Evolutionary conservation across 2,888 invertebrate genomes (phyloP).

Genomic region (Xanthia togata): DNA sequence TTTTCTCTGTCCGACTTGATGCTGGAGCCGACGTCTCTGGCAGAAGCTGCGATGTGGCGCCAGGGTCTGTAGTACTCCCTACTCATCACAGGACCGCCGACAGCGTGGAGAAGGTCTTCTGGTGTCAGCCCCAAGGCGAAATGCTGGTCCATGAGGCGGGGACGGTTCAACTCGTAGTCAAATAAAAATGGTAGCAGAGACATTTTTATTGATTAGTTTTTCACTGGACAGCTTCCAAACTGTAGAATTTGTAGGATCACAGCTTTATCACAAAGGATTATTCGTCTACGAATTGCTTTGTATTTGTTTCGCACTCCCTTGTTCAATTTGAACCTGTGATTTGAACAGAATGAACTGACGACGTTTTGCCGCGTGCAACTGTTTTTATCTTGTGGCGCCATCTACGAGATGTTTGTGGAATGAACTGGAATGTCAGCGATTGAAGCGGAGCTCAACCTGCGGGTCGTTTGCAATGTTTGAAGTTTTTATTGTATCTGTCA

Average conservation of each 20-base stretch:
- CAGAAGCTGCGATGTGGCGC: slow-evolving; percentile 80
- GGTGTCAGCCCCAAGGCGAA: slow-evolving; percentile 88
- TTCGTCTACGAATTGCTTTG: slow-evolving; percentile 28
- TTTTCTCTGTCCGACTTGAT: slow-evolving; percentile 87
- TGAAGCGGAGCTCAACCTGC: slow-evolving; percentile 65
- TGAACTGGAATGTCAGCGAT: slow-evolving; percentile 76
- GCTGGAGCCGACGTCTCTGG: slow-evolving; percentile 86
- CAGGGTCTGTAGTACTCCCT: slow-evolving; percentile 80
- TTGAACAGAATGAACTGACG: slow-evolving; percentile 68
- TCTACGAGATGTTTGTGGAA: slow-evolving; percentile 72
- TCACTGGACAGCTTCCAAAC: slow-evolving; percentile 29
- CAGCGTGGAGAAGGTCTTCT: slow-evolving; percentile 83
- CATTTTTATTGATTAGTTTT: slow-evolving; percentile 75
- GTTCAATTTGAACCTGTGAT: slow-evolving; percentile 68
- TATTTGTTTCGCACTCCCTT: slow-evolving; percentile 52
- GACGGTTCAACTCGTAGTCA: slow-evolving; percentile 78
- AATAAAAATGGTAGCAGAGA: slow-evolving; percentile 87
- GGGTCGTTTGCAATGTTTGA: slow-evolving; percentile 60
- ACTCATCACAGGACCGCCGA: slow-evolving; percentile 72
- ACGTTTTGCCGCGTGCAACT: slow-evolving; percentile 63
- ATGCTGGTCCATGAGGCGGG: slow-evolving; percentile 87
- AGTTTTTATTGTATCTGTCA: not conserved
- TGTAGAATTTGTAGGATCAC: not conserved
- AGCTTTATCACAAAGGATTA: slow-evolving; percentile 33
- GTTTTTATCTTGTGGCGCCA: slow-evolving; percentile 75